A percentile compares a stretch with the other conserved stretches of the same genome.
Conservation (phyloP, 2,888 invertebrate genomes). For the Yponomeuta sedellus region DNA sequence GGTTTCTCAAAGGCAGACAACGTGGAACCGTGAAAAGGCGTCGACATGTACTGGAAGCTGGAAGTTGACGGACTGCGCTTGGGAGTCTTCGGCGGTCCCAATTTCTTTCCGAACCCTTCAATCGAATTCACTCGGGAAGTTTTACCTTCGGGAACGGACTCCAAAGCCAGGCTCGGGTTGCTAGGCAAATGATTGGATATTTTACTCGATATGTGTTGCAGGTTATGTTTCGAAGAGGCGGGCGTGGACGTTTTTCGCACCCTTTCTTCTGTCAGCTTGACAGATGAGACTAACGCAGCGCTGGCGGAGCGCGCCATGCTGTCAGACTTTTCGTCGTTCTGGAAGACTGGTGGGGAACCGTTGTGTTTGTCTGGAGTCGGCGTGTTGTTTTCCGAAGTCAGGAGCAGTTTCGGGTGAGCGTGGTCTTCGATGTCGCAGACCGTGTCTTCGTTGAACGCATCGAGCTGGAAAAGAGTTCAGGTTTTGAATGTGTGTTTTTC, state of each 20-base stretch:
- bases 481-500: too few species aligned
- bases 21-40: conserved; percentile 91
- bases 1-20: conserved; percentile 85
- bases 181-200: conserved; percentile 77
- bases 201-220: conserved; percentile 78
- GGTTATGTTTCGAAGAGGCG: conserved; percentile 54
- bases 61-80: conserved; percentile 85
- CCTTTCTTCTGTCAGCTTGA: conserved; percentile 37
- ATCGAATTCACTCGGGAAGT: conserved; percentile 50
- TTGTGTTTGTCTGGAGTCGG: conserved; percentile 41
- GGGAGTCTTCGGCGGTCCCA: conserved; percentile 67
- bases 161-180: conserved; percentile 76
- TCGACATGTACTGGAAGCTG: conserved; percentile 89
- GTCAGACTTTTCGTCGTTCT: conserved; percentile 39
- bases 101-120: conserved; percentile 57
- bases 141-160: conserved; percentile 82
- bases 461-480: conserved; percentile 40
- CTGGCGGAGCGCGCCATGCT: conserved; percentile 82
- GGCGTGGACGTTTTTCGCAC: conserved; percentile 56
- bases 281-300: conserved; percentile 79
- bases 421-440: conserved; percentile 39
- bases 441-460: conserved; percentile 53
- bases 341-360: conserved; percentile 56
- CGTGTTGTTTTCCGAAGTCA: conserved; percentile 44
- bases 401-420: conserved; percentile 24